Conservation (phyloP, 2,888 invertebrate species). For the Drosophila nigricruria region DNA sequence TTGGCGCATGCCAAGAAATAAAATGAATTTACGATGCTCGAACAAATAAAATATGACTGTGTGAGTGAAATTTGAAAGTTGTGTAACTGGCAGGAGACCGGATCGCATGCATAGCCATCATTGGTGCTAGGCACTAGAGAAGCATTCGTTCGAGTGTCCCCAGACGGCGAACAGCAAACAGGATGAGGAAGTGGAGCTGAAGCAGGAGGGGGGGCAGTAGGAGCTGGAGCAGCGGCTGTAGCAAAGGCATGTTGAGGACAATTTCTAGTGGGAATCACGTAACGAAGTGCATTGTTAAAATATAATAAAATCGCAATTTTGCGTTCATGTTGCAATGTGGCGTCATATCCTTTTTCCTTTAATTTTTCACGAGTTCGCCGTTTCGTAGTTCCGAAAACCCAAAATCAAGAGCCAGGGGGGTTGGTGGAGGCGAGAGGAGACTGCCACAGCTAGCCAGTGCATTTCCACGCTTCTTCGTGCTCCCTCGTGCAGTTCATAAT, state of each 20-base stretch:
- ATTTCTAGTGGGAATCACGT: constrained; percentile 82
- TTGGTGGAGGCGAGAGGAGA: background rate
- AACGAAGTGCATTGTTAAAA: constrained; percentile 81
- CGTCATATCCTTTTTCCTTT: constrained; percentile 81
- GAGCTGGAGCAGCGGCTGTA: background rate
- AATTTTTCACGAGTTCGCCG: constrained; percentile 82
- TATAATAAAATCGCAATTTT: constrained; percentile 81
- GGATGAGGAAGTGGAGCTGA: constrained; percentile 7
- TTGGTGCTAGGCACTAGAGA: constrained; percentile 47
- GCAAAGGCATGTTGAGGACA: constrained; percentile 48
- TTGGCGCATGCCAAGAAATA: constrained; percentile 44
- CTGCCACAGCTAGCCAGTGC: constrained; percentile 21
- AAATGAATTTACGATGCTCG: constrained; percentile 71
- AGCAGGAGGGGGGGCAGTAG: background rate
- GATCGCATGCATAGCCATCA: constrained; percentile 49
- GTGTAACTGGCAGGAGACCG: constrained; percentile 28
- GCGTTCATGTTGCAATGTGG: constrained; percentile 81
- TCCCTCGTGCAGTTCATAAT: constrained; percentile 60
- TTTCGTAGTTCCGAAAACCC: constrained; percentile 78
- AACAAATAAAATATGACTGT: constrained; percentile 65
- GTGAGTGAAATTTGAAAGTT: constrained; percentile 51
- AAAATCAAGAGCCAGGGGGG: constrained; percentile 36
- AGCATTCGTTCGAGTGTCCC: constrained; percentile 40
- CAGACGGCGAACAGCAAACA: constrained; percentile 35
- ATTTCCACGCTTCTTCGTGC: constrained; percentile 31